These are phyloP conservation scores for Danio jaintianensis DNA, from an alignment of 2,797 vertebrate genomes.

Conservation along the genomic window DNA sequence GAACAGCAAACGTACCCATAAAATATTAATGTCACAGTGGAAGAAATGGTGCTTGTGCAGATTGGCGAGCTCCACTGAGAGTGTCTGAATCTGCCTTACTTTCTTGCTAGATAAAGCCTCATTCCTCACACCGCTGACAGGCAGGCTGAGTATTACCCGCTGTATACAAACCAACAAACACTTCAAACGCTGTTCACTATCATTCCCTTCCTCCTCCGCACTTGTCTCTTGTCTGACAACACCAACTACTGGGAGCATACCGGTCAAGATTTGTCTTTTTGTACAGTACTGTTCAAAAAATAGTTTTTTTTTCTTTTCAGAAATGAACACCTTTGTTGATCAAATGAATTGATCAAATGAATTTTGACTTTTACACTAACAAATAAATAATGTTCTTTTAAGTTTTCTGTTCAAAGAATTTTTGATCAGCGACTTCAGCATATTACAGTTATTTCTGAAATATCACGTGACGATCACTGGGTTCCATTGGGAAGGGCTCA, in stretches of 20 bases:
- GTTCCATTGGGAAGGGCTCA: too few species aligned
- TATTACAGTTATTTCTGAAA: not conserved
- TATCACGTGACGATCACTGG: not conserved
- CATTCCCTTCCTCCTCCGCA: not conserved
- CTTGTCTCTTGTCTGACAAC: not conserved
- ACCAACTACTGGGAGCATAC: not conserved
- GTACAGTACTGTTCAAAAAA: not conserved
- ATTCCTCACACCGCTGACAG: slow-evolving; percentile 53
- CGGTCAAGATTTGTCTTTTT: not conserved
- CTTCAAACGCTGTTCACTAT: slow-evolving; percentile 24
- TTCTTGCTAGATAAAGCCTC: slow-evolving; percentile 37
- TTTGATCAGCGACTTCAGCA: not conserved
- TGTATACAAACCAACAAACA: slow-evolving; percentile 30
- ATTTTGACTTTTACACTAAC: not conserved
- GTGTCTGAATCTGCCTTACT: slow-evolving; percentile 42
- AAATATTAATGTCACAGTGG: slow-evolving; percentile 45
- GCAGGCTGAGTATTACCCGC: not conserved
- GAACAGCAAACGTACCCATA: slow-evolving; percentile 39
- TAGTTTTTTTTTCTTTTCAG: not conserved
- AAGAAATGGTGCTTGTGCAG: slow-evolving; percentile 43
- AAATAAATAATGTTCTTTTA: not conserved
- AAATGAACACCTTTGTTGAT: not conserved
- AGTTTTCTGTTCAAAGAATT: too few species aligned
- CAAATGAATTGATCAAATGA: not conserved
- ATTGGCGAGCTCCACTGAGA: slow-evolving; percentile 27